A percentile compares a stretch with the other conserved stretches of the same genome.
Evolutionary conservation across 2,113 vertebrate species (phyloP).

Genomic region (Pontoporia blainvillei): DNA sequence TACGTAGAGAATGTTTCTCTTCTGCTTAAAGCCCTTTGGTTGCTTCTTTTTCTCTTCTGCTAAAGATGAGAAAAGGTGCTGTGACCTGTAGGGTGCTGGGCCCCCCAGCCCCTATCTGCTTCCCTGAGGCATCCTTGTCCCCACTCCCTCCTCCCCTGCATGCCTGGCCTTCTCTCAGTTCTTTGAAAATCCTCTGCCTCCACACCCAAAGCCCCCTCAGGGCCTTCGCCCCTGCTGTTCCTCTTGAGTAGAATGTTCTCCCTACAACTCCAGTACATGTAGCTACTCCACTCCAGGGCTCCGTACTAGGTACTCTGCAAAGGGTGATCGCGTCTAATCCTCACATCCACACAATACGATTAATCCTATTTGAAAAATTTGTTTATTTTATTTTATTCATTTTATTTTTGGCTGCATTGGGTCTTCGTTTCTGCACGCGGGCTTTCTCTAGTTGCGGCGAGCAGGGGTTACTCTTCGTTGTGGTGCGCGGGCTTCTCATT

Average conservation of each 20-base stretch:
- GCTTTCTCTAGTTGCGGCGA: too few species aligned
- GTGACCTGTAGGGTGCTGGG: background rate
- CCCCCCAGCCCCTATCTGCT: accelerated
- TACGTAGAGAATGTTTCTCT: background rate
- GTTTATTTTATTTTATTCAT: too few species aligned
- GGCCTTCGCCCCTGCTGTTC: background rate
- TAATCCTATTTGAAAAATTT: background rate
- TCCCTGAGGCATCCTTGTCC: background rate
- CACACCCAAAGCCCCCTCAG: background rate
- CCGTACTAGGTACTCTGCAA: background rate
- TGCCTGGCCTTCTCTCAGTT: background rate
- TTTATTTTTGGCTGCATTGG: too few species aligned
- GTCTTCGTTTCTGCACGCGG: too few species aligned
- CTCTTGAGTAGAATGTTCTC: background rate
- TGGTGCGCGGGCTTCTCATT: too few species aligned
- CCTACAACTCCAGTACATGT: background rate
- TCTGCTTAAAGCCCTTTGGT: background rate
- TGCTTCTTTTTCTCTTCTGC: background rate
- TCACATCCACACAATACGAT: background rate
- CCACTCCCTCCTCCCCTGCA: background rate
- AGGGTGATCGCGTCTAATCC: background rate
- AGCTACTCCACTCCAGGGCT: background rate
- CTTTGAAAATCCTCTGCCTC: background rate
- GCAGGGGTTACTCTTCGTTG: too few species aligned
- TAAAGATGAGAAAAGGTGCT: too few species aligned